Percentiles rank a stretch among this genome's conserved stretches.
Conservation (phyloP, 2,113 vertebrate genomes). For the Eulacestoma nigropectus region DNA sequence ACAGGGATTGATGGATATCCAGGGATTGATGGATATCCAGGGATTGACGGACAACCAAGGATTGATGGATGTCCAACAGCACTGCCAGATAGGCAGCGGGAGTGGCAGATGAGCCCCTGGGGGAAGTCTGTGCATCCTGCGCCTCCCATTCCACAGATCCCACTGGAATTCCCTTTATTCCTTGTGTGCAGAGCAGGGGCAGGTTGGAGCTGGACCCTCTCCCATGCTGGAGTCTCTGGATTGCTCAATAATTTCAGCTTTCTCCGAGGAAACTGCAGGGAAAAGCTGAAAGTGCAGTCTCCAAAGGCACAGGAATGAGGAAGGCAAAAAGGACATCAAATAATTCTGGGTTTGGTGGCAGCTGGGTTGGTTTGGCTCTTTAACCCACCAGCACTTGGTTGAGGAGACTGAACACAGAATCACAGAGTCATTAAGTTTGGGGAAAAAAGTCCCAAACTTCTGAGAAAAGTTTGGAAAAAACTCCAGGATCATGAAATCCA, state of each 20-base stretch:
- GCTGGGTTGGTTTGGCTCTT: neutral
- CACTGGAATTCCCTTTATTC: neutral
- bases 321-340: neutral
- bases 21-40: neutral
- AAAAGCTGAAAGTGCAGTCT: neutral
- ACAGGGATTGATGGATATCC: neutral
- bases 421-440: accelerated
- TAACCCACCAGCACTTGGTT: neutral
- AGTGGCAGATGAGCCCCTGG: neutral
- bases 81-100: too few relatives aligned
- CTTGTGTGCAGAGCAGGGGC: accelerated
- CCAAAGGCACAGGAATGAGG: neutral
- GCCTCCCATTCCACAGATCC: neutral
- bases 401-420: neutral
- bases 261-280: neutral
- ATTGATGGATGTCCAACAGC: neutral
- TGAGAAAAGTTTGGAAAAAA: neutral
- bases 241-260: neutral
- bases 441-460: neutral
- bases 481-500: neutral
- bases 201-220: neutral
- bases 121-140: neutral
- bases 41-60: too few relatives aligned
- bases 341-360: accelerated
- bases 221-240: neutral